Evolutionary conservation across 1,140 invertebrate species (phyloP).

Genomic region (Daktulosphaira vitifoliae): DNA sequence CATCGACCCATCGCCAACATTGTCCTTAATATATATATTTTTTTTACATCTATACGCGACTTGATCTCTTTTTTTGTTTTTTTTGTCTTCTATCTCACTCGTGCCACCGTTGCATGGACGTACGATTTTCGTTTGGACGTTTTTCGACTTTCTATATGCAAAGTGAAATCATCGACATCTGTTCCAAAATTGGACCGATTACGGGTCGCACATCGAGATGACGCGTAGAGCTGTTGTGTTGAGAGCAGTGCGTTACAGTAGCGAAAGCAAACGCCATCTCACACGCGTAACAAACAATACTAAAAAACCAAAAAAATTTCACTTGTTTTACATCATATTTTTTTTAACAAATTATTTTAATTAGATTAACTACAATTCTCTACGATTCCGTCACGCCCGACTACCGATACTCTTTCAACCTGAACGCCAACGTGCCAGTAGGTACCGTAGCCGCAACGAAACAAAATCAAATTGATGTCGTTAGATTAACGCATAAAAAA

Average conservation of each 20-base stretch:
- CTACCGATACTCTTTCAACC: too few relatives aligned
- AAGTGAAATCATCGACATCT: constrained; percentile 9
- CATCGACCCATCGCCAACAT: too few relatives aligned
- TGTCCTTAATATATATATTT: too few relatives aligned
- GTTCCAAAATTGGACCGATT: constrained; percentile 26
- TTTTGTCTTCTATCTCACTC: background rate
- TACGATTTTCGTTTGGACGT: background rate
- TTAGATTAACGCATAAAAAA: too few relatives aligned
- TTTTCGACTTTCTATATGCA: constrained; percentile 24
- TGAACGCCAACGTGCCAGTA: too few relatives aligned
- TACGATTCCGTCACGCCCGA: constrained; percentile 6
- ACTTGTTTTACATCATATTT: background rate
- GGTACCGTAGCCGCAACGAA: too few relatives aligned
- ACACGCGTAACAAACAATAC: background rate
- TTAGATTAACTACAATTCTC: constrained; percentile 13
- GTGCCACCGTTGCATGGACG: background rate
- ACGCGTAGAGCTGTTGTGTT: too few relatives aligned
- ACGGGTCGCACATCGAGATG: too few relatives aligned
- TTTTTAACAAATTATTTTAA: constrained; percentile 9
- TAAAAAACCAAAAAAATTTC: background rate
- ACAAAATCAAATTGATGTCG: too few relatives aligned
- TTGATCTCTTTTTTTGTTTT: background rate
- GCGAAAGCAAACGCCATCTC: constrained; percentile 7
- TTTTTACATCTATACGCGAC: too few relatives aligned
- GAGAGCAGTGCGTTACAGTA: too few relatives aligned